Conservation (phyloP, 2,113 vertebrate species). For the Maccullochella peelii region DNA sequence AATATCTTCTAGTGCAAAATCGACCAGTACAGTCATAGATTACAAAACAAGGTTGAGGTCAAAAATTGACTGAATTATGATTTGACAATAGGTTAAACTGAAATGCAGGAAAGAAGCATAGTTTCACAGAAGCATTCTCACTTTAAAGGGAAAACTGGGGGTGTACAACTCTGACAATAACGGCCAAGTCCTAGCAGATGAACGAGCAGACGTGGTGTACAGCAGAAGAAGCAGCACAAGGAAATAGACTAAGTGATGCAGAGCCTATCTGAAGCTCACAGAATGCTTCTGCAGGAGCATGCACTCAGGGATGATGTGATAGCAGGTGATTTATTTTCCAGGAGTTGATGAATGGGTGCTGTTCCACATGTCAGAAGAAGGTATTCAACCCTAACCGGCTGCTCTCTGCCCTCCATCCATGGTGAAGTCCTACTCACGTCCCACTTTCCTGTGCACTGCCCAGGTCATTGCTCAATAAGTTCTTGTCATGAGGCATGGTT, state of each 20-base stretch:
- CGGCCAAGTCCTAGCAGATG: neutral
- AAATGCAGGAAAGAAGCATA: neutral
- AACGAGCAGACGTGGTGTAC: neutral
- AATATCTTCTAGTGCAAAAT: neutral
- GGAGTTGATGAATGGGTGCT: constrained; percentile 22
- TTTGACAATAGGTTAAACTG: neutral
- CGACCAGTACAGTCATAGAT: neutral
- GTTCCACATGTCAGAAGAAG: constrained; percentile 16
- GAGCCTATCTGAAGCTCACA: neutral
- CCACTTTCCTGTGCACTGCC: neutral
- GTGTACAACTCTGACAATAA: neutral
- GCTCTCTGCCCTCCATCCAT: neutral
- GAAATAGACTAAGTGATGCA: neutral
- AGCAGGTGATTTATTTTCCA: constrained; percentile 27
- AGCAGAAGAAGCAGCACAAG: neutral
- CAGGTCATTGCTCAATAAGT: constrained; percentile 33
- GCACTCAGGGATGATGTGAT: constrained; percentile 17
- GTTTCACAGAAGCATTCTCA: neutral
- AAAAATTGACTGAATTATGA: no score
- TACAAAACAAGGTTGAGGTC: neutral
- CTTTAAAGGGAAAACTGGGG: neutral
- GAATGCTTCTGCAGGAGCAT: no score
- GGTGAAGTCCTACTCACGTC: neutral
- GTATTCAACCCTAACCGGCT: neutral
- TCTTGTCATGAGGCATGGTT: no score